Base-by-base conservation (phyloP, 2,113 vertebrate genomes). In the Synchiropus splendidus region DNA sequence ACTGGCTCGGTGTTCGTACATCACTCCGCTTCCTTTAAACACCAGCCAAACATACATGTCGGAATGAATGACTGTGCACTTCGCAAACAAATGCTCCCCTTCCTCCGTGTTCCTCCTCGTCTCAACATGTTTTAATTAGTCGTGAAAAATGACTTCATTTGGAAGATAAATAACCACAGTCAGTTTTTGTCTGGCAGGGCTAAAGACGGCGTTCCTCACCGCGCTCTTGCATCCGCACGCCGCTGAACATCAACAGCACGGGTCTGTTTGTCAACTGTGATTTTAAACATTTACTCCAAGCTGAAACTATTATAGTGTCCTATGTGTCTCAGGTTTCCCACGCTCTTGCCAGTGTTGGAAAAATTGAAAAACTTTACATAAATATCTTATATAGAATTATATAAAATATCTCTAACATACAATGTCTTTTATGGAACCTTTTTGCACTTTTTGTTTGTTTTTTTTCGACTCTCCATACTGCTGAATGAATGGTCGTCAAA, bases 71-170 rank as follows among this genome's bases (percentile, higher is more conserved):
- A 81, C 73, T 67, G 47, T 50, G 70, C 59, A 45, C 39, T 66
- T 74, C 75, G 42, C 46, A 70, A 80, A 76, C 70, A 77, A 81
- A 78, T 72, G 73, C 69, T 59, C 63, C 61, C 68, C 72, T 74
- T 53, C 61, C 63, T 61, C 57, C 49, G 16, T 69, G 58, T 63
- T 72, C 67, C 53, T 72, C 68, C 70, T 74, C 72, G 44, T 66
- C 65, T 50, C 61, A 77, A 77, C 75, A 61, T 67, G 73, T 76
- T 80, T 80, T 84, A 85, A 86, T 85, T 85, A 85, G 78, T 60
- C 1, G 48, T 81, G 80, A 85, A 81, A 75, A 83, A 85, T 80
- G 61, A 78, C 71, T 82, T 81, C 58, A 84, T 86, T 83, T 84
- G 77, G 67, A 77, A 80, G 78, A 84, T 70, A 74, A 81, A 81